A percentile compares a stretch with the other conserved stretches of the same genome.
Conservation (phyloP, 2,797 vertebrate genomes). For the Trachurus trachurus region DNA sequence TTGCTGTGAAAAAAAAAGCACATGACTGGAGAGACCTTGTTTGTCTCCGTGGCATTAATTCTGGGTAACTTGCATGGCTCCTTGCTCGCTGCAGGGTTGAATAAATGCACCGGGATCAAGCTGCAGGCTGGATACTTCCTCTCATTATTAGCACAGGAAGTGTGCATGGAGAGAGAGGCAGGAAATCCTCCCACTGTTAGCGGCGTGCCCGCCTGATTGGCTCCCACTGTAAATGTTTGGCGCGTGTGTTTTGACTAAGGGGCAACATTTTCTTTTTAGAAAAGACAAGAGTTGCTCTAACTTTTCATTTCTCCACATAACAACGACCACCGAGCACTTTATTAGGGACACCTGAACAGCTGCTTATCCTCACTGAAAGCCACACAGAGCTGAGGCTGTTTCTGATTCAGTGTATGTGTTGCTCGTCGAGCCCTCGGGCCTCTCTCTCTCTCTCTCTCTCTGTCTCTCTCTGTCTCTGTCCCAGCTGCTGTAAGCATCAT, state of each 20-base stretch:
- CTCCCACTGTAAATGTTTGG: conserved; percentile 14
- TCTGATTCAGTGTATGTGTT: not conserved
- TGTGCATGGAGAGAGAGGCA: conserved; percentile 78
- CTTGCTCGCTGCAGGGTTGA: not conserved
- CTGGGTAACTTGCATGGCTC: conserved; percentile 17
- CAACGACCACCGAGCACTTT: not conserved
- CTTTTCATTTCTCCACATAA: not conserved
- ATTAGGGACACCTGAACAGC: not conserved
- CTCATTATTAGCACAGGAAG: conserved; percentile 92
- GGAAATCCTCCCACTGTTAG: conserved; percentile 92
- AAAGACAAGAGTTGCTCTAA: not conserved
- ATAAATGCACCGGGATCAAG: conserved; percentile 57
- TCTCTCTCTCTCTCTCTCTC: conserved; percentile 7
- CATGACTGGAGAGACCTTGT: conserved; percentile 2
- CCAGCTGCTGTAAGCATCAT: conserved; percentile 30
- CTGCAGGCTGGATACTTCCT: conserved; percentile 89
- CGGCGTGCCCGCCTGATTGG: conserved; percentile 60
- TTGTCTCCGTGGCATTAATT: conserved; percentile 20
- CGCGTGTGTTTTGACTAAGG: conserved; percentile 24
- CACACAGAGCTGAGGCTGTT: not conserved
- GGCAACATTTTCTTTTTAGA: conserved; percentile 2
- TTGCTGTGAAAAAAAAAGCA: conserved; percentile 8
- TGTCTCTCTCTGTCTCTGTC: conserved; percentile 4
- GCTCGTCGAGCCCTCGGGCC: not conserved
- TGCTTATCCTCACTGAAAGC: not conserved